Evolutionary conservation across 2,113 vertebrate species (phyloP), one percentile per base, ranked within the genome.

Genomic region (Dromas ardeola): DNA sequence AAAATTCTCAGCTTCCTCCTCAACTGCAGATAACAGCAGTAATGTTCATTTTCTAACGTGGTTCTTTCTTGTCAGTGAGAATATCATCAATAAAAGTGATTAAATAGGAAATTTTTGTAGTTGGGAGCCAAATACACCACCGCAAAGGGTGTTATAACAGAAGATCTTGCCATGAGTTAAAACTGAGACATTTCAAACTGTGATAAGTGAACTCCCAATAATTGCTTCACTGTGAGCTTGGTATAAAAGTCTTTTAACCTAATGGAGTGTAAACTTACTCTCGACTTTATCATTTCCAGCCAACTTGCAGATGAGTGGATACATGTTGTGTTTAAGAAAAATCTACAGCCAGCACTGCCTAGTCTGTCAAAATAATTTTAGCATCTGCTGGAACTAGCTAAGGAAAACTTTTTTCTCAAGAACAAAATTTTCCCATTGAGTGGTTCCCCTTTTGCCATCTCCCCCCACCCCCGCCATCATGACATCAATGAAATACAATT

Each of bases 341-440:
- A 90, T 66, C 90, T 89, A 81, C 34, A 83, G 36, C 26, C 14
- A 77, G 15, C 32, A 72, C 17, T 81, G 50, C 55, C 78, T 70
- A 74, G 58, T 67, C 69, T 76, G n/a, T 67, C 90, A 92, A 94
- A 94, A 90, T 88, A 78, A 93, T 69, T 49, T 74, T n/a, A 94
- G 55, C 29, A 86, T 58, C 63, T 73, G 23, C 59, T 40, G 49
- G 56, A 83, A 89, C 11, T 43, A 81, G 67, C 59, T 79, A 80
- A 85, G 53, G 36, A 86, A 88, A 86, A 52, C 9, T 53, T 79
- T 9, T 34, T 12, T 52, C 53, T 80, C 42, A 81, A 58, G 20
- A 79, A 76, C 3, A 61, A 56, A 61, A 77, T 34, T 86, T 77
- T 86, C 16, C 18, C 36, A 59, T 2, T 70, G 61, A 80, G 65